Base-by-base conservation (phyloP, 2,113 vertebrate genomes). In the Ranitomeya imitator region DNA sequence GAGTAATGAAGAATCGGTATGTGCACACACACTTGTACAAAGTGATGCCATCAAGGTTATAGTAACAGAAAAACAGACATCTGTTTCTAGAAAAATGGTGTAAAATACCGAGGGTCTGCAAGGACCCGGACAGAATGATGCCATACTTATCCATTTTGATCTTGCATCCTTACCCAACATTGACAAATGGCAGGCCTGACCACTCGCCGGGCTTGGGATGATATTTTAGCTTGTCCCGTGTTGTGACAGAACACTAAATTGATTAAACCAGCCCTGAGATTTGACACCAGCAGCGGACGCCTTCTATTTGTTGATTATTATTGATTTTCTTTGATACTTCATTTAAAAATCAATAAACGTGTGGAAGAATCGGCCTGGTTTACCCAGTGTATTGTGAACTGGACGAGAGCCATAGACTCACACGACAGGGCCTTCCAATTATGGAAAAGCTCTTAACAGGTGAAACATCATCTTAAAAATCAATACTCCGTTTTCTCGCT, bases 291-390 rank as follows among this genome's bases (percentile, higher is more conserved):
- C 92, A 92, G 91, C 91, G 90, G 89, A 92, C 93, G 93, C 95
- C 94, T 96, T 93, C 97, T 97, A 98, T 99, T 98, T 98, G 97
- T 98, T 98, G 97, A 98, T 98, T 98, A 95, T 95, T 98, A 99
- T 99, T 97, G 98, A 99, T 98, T 99, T 98, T 97, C 96, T 96
- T 96, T 97, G 96, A 97, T 97, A 96, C 93, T 95, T 97, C 94
- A 97, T 99, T 97, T 97, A 97, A 99, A 99, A 98, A 99, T 99
- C 97, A 97, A 99, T 99, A 96, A 92, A 91, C 93, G 91, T 94
- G 92, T 96, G 96, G 96, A 97, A 96, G 97, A 97, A 98, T 96
- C 96, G 95, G 94, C 94, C 95, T 93, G 94, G 96, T 96, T 97
- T 96, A 97, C 96, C 97, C 96, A 96, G 95, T 96, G 95, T 94